Evolutionary conservation across 2,888 invertebrate species (phyloP), one percentile per base, ranked within the genome.

Genomic region (Caenorhabditis doughertyi): DNA sequence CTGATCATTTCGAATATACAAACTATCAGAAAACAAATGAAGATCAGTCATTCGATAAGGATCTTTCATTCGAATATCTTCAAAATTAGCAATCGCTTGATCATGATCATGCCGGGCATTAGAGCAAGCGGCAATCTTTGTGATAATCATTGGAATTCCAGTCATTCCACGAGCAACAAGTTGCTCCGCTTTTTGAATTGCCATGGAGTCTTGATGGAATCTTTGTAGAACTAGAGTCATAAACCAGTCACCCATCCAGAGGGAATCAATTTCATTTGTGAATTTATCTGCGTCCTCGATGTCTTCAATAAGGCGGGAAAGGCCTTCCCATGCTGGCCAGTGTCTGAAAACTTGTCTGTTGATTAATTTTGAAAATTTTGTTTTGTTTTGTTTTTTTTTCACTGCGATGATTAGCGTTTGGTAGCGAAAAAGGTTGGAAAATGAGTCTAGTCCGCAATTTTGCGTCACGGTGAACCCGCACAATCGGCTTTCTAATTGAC

Each of bases 241-340:
- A 67, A 87, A 87, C 82, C 79, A 84, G 42, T 87, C 85, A 16
- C 70, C 58, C 83, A 87, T 82, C 87, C 87, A 87, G 3, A 80
- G 35, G 2, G 82, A 82, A 18, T 51, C 58, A 3, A 16, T 9
- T 7, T 35, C 58, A 1, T 29, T 18, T 8, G 32, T 49, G 18
- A 77, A 65, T 16, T 68, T 64, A 32, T 83, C 83, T 18, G 80
- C 82, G 18, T 85, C 83, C 16, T 87, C 85, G 9, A 76, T 70
- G 18, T 71, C 81, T 1, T 80, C 56, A 11, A 98, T 95, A 1
- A 98, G 93, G 9, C 95, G 94, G 0, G 96, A 95, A 16, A 99
- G 93, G 92, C 98, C 97, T 42, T 96, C 94, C 96, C 98, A 99
- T 0, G 97, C 95, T 51, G 96, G 95, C 98, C 98, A 99, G 81